Base-by-base conservation (phyloP, 2,113 vertebrate genomes). In the Benitochromis conjunctus region DNA sequence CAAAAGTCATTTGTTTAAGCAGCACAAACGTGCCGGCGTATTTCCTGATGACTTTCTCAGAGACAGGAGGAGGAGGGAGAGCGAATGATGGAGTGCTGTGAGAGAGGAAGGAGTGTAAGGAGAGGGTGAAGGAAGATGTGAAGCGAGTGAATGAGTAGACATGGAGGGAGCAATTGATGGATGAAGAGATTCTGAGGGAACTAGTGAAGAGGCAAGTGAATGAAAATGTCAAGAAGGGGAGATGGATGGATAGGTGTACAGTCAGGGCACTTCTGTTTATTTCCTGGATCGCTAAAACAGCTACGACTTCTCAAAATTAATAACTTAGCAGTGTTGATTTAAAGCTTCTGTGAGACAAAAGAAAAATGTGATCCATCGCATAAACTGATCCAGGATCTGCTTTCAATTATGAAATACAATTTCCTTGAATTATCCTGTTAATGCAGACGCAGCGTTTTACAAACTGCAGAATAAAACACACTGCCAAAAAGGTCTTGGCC, bases 11-110 rank as follows among this genome's bases (percentile, higher is more conserved):
- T 92, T 86, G 81, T 88, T 87, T 62, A 74, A 89, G 88, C 86
- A 38, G 86, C 82, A 88, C 92, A 88, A 94, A 92, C 82, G 82
- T 53, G 60, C 79, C 89, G 90, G 87, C 80, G 82, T 71, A 54
- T 56, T 55, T 62, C 56, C 57, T 92, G 92, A 94, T 93, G 89
- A 82, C 90, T 96, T 95, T 95, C 89, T 93, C 92, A 93, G 92
- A 89, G 86, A 86, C 79, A 29, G 60, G 56, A 14, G 71, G 57
- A 41, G 64, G 62, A 81, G 34, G 54, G 84, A 51, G 82, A 6
- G 29, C 29, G 3, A 38, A 53, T 87, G 89, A 91, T 91, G 80
- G 62, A 82, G 76, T 80, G 80, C 46, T 5, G 36, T 29, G 80
- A 36, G 69, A 80, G 57, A 7, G 69, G 60, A 48, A 48, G 46